These are phyloP conservation scores for Agonopterix subpropinquella DNA, from an alignment of 2,888 invertebrate genomes.

Conservation along the genomic window DNA sequence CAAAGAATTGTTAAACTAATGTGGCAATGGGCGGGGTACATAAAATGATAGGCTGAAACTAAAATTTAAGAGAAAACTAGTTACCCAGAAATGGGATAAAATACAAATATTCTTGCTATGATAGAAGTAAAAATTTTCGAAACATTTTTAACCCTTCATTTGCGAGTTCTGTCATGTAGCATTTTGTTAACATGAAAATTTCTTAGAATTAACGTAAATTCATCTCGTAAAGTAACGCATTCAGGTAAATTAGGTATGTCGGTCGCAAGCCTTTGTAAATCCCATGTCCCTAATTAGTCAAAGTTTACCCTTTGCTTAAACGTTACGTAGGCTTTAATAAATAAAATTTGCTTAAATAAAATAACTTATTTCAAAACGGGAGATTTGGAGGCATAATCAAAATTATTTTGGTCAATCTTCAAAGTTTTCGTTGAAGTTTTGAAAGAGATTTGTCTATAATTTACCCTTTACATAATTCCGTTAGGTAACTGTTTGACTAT, in stretches of 20 bases:
- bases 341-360: background rate
- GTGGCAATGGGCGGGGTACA: too few relatives aligned
- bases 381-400: background rate
- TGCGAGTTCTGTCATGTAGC: too few relatives aligned
- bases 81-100: too few relatives aligned
- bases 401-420: background rate
- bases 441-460: slow-evolving; percentile 30
- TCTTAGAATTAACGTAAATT: background rate
- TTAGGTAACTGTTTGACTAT: slow-evolving; percentile 13
- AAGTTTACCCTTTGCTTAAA: background rate
- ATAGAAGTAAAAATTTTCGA: too few relatives aligned
- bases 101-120: too few relatives aligned
- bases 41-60: too few relatives aligned
- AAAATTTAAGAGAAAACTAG: too few relatives aligned
- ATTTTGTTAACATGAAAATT: too few relatives aligned
- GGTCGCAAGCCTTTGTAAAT: background rate
- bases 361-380: background rate
- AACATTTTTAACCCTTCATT: too few relatives aligned
- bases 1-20: too few relatives aligned
- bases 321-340: background rate
- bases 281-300: slow-evolving; percentile 1
- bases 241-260: slow-evolving; percentile 5
- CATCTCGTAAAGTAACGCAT: slow-evolving; percentile 1
- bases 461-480: slow-evolving; percentile 29
- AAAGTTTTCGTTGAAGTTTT: slow-evolving; percentile 22